Evolutionary conservation across 2,113 vertebrate genomes (phyloP).

Genomic region (Aegotheles bennettii): DNA sequence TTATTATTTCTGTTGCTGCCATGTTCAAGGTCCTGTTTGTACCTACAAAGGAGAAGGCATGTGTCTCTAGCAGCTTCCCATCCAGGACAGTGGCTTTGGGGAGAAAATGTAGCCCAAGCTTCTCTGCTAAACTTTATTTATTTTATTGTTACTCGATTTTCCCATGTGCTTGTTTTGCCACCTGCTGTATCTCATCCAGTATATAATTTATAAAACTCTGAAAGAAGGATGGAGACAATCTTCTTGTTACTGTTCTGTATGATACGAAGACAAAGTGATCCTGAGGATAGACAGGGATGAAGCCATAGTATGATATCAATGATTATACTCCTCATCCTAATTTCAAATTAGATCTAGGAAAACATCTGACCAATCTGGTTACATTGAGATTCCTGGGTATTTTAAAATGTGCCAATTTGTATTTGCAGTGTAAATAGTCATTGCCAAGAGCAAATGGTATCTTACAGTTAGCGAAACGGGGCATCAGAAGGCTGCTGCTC

Average conservation of each 20-base stretch:
- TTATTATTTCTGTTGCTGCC: neutral
- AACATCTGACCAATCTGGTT: neutral
- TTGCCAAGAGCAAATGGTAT: neutral
- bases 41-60: neutral
- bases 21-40: neutral
- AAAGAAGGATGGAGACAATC: constrained; percentile 1
- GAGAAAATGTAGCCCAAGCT: neutral
- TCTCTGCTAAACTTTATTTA: neutral
- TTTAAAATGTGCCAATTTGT: neutral
- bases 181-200: neutral
- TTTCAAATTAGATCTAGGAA: neutral
- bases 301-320: neutral
- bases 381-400: neutral
- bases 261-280: neutral
- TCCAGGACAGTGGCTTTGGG: neutral
- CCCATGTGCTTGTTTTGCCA: neutral
- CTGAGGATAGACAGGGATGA: neutral
- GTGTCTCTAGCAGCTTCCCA: neutral
- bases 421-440: neutral
- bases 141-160: constrained; percentile 10
- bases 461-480: neutral
- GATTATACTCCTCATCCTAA: neutral
- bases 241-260: neutral
- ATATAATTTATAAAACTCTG: neutral
- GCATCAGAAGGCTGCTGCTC: neutral